Evolutionary conservation across 2,113 vertebrate genomes (phyloP), one percentile per base, ranked within the genome.

Genomic region (Entelurus aequoreus): DNA sequence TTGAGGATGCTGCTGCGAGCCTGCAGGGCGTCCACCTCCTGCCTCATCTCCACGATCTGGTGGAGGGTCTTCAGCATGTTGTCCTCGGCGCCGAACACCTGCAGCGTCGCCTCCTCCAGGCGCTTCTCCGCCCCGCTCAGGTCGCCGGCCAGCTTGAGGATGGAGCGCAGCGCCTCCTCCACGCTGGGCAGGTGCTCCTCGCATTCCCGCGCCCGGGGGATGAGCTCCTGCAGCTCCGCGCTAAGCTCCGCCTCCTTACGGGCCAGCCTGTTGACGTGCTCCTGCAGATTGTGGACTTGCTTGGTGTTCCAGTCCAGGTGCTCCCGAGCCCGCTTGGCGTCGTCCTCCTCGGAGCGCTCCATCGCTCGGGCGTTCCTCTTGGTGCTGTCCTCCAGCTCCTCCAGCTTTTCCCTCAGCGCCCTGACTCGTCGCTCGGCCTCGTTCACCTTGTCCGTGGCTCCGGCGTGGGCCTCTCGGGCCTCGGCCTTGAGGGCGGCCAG

Each of bases 341-440:
- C 93, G 3, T 95, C 94, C 5, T 92, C 92, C 81, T 99, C 97
- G 1, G 95, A 92, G 48, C 81, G 92, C 81, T 92, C 93, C 63
- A 98, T 60, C 2, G 90, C 93, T 15, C 86, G 91, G 11, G 92
- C 86, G 57, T 99, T 99, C 84, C 92, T 90, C 62, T 78, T 76
- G 0, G 94, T 95, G 84, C 94, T 93, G 62, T 93, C 93, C 87
- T 95, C 94, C 13, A 95, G 77, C 77, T 97, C 97, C 82, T 87
- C 92, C 64, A 98, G 73, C 63, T 75, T 91, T 78, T 94, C 88
- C 1, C 74, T 78, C 66, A 97, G 90, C 2, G 65, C 47, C 73
- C 90, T 92, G 66, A 92, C 79, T 47, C 79, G 89, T 66, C 81
- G 87, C 68, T 97, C 96, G 0, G 82, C 92, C 53, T 90, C 84